Evolutionary conservation across 2,797 vertebrate genomes (phyloP).

Genomic region (Petrocephalus sullivani): DNA sequence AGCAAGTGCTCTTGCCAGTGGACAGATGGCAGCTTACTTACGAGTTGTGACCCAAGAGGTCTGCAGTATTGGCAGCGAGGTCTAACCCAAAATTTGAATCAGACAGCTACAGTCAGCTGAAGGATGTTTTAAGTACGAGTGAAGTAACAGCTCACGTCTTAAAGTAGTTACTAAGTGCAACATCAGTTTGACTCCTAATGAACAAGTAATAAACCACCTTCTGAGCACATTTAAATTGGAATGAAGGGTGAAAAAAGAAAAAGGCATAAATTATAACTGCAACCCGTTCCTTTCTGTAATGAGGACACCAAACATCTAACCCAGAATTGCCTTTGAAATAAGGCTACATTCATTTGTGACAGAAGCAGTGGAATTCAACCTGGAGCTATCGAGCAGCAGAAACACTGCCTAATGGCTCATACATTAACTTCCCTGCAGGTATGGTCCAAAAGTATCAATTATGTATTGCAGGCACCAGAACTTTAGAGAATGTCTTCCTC

Average conservation of each 20-base stretch:
- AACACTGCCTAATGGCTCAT: neutral
- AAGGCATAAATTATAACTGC: neutral
- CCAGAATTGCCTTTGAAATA: neutral
- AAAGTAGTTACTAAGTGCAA: neutral
- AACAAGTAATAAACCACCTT: neutral
- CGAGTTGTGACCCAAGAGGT: neutral
- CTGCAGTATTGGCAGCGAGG: neutral
- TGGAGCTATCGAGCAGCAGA: neutral
- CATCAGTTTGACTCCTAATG: neutral
- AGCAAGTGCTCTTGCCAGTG: neutral
- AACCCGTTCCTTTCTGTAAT: neutral
- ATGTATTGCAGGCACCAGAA: neutral
- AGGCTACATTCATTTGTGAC: neutral
- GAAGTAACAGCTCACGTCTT: neutral
- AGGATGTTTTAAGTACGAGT: neutral
- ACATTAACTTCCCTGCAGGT: neutral
- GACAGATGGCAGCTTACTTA: neutral
- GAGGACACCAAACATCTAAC: neutral
- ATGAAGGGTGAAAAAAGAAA: neutral
- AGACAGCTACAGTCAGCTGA: neutral
- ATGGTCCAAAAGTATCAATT: neutral
- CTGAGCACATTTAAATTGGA: neutral
- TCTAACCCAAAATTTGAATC: neutral
- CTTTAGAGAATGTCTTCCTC: constrained; percentile 10
- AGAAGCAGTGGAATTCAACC: neutral